phyloP scores from a whole-genome alignment of 30 jellyfish, hydroid and myxozoan genomes.

The Chrysaora quinquecirrha region DNA sequence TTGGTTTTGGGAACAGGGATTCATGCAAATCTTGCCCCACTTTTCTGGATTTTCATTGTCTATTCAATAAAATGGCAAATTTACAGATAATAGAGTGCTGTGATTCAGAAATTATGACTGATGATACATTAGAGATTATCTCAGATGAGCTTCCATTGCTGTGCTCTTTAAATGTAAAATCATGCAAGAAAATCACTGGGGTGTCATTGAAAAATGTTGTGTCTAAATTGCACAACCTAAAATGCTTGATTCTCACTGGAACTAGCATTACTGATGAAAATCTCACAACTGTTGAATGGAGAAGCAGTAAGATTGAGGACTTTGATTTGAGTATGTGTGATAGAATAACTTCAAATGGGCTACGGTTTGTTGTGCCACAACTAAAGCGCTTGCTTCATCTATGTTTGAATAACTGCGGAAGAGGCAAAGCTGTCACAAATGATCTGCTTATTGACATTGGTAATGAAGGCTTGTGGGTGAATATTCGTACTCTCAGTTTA shows the following conservation, averaged over 20 bases:
- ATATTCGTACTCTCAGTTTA: constrained; percentile 40
- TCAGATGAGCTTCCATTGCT: constrained; percentile 26
- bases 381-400: constrained; percentile 9
- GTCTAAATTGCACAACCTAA: neutral
- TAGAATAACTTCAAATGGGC: constrained; percentile 21
- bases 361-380: constrained; percentile 25
- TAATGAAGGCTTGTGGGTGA: neutral
- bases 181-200: constrained; percentile 41
- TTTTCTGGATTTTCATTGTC: constrained; percentile 30
- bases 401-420: constrained; percentile 50
- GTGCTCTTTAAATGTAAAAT: constrained; percentile 20
- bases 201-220: constrained; percentile 20
- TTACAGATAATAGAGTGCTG: constrained; percentile 45
- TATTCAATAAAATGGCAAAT: constrained; percentile 35
- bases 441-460: constrained; percentile 23
- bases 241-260: constrained; percentile 40
- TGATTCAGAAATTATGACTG: constrained; percentile 39
- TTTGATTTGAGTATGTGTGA: constrained; percentile 57
- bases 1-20: constrained; percentile 62
- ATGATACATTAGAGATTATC: neutral
- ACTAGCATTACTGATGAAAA: constrained; percentile 43
- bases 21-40: constrained; percentile 36
- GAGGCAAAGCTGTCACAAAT: constrained; percentile 60
- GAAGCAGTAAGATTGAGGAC: constrained; percentile 27
- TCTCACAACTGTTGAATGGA: constrained; percentile 39